These are phyloP conservation scores for Panzeria rudis DNA, from an alignment of 2,888 invertebrate species.

Conservation along the genomic window DNA sequence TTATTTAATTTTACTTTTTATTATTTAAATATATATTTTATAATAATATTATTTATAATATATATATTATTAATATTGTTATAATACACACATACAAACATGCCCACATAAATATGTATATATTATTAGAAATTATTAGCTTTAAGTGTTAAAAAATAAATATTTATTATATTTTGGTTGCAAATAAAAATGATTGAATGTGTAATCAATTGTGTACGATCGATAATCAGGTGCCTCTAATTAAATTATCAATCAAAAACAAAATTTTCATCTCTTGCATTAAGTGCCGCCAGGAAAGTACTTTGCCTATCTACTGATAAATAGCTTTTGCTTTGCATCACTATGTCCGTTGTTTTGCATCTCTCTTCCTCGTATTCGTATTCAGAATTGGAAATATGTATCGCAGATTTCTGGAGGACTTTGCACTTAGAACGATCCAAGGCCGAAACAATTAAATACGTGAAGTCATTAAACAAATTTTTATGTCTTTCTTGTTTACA, in stretches of 20 bases:
- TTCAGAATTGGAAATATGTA: not conserved
- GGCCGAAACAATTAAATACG: not conserved
- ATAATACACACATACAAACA: constrained; percentile 5
- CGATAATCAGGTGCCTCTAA: not conserved
- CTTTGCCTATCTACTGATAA: no score
- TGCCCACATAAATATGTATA: constrained; percentile 9
- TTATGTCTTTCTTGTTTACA: not conserved
- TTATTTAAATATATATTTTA: constrained; percentile 48
- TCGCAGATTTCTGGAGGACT: not conserved
- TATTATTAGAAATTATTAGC: constrained; percentile 24
- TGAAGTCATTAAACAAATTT: not conserved
- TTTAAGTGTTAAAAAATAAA: constrained; percentile 56
- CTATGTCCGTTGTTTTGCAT: not conserved
- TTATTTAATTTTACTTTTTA: constrained; percentile 7
- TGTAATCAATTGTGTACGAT: not conserved
- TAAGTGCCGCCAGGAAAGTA: no score
- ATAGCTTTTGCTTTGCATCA: not conserved
- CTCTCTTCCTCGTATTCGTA: not conserved
- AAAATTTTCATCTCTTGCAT: no score
- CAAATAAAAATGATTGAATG: no score
- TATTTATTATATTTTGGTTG: constrained; percentile 2
- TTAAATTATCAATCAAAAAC: not conserved
- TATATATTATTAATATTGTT: constrained; percentile 13
- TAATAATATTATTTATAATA: constrained; percentile 51
- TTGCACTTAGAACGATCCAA: not conserved